These are phyloP conservation scores for Drosophila cardini DNA, from an alignment of 1,140 invertebrate genomes.

Conservation along the genomic window DNA sequence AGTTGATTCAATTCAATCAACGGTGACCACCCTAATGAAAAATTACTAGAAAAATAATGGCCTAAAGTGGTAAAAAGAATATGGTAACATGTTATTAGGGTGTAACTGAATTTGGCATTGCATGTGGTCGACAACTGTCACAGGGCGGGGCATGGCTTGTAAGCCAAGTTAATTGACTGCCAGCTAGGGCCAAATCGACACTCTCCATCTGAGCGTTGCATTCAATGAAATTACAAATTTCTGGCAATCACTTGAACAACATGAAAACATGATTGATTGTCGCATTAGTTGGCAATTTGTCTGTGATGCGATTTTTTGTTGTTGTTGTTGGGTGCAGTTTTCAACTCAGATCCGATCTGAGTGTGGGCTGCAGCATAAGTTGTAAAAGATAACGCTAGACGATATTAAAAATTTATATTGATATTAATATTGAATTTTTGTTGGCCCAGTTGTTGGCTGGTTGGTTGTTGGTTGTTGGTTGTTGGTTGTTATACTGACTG, in stretches of 20 bases:
- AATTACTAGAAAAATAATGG: conserved; percentile 72
- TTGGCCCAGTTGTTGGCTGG: conserved; percentile 31
- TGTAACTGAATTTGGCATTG: conserved; percentile 38
- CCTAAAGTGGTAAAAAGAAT: conserved; percentile 17
- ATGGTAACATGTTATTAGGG: conserved; percentile 66
- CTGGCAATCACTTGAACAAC: not conserved
- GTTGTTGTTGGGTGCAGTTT: conserved; percentile 58
- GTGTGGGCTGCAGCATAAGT: conserved; percentile 24
- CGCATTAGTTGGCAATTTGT: conserved; percentile 51
- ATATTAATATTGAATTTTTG: conserved; percentile 53
- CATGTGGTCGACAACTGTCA: conserved; percentile 34
- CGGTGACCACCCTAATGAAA: conserved; percentile 67
- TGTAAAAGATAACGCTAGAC: not conserved
- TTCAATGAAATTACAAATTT: conserved; percentile 61
- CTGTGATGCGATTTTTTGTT: conserved; percentile 36
- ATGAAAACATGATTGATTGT: conserved; percentile 67
- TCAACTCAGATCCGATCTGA: not conserved
- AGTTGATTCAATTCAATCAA: conserved; percentile 74
- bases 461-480: conserved; percentile 29
- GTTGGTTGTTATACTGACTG: too few relatives aligned
- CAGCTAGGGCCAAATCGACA: conserved; percentile 37
- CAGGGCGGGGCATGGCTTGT: conserved; percentile 7
- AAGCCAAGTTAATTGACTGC: conserved; percentile 55
- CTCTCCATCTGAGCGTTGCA: conserved; percentile 7
- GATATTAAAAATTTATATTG: conserved; percentile 37